phyloP scores from a whole-genome alignment of 2,797 vertebrate species.

The Anas bahamensis region DNA sequence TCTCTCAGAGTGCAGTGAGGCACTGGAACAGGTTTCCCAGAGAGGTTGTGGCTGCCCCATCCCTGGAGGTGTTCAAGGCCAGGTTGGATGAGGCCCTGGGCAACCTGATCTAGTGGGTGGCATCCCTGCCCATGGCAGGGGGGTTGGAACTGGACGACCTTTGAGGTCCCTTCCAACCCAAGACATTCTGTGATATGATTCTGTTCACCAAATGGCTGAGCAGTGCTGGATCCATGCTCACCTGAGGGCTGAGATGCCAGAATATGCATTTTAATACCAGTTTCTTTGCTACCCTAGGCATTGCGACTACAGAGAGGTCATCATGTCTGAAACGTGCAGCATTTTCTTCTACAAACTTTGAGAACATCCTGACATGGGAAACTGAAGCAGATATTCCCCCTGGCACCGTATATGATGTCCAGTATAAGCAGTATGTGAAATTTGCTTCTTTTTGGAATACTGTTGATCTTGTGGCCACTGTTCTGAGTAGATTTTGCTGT shows the following conservation, averaged over 20 bases:
- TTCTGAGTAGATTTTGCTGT: neutral
- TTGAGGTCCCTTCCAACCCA: too few species aligned
- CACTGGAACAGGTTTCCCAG: too few species aligned
- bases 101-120: too few species aligned
- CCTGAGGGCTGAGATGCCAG: neutral
- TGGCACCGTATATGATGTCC: slow-evolving; percentile 71
- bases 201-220: neutral
- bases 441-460: neutral
- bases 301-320: neutral
- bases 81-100: too few species aligned
- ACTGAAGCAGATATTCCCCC: neutral
- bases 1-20: too few species aligned
- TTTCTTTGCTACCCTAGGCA: slow-evolving; percentile 6
- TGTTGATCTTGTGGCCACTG: neutral
- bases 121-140: too few species aligned
- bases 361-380: slow-evolving; percentile 79
- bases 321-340: slow-evolving; percentile 40
- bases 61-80: too few species aligned
- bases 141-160: too few species aligned
- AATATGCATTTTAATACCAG: neutral
- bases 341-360: slow-evolving; percentile 80
- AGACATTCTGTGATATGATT: neutral
- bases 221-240: neutral
- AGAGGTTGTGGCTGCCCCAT: too few species aligned
- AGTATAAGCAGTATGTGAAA: slow-evolving; percentile 73